phyloP scores from a whole-genome alignment of 2,113 vertebrate species.

The Cynocephalus volans region DNA sequence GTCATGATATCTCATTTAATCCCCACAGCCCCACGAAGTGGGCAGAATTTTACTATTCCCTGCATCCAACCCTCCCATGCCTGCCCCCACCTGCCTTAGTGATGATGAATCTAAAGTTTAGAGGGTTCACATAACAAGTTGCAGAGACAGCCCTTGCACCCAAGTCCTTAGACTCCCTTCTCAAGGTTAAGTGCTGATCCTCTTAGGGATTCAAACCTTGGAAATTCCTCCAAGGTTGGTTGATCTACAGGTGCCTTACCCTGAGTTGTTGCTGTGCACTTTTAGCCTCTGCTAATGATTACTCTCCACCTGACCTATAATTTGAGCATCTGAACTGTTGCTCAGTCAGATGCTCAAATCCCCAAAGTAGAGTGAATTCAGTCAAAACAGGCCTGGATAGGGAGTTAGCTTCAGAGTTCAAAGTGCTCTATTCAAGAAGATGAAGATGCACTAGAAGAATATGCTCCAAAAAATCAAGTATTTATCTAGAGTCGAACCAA shows the following conservation, averaged over 20 bases:
- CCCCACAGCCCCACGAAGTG: not conserved
- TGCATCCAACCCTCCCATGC: rapidly evolving
- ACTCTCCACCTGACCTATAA: not conserved
- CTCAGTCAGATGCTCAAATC: no score
- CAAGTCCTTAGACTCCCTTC: not conserved
- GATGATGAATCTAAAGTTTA: not conserved
- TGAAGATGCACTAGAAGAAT: not conserved
- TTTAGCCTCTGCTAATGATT: not conserved
- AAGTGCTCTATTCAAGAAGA: not conserved
- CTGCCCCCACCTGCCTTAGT: not conserved
- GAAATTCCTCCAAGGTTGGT: not conserved
- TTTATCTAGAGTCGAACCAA: not conserved
- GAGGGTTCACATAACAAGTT: rapidly evolving
- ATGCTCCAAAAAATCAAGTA: not conserved
- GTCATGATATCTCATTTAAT: not conserved
- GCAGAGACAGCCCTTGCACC: rapidly evolving
- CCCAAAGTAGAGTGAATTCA: not conserved
- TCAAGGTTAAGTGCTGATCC: not conserved
- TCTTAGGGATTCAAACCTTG: not conserved
- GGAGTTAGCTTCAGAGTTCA: not conserved
- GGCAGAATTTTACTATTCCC: not conserved
- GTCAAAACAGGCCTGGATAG: not conserved
- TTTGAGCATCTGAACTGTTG: not conserved
- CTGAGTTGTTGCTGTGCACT: not conserved
- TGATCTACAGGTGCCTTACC: not conserved